Percentiles rank a stretch among this genome's conserved stretches.
Conservation (phyloP, 2,888 invertebrate genomes). For the Phoenoteleia sp. region DNA sequence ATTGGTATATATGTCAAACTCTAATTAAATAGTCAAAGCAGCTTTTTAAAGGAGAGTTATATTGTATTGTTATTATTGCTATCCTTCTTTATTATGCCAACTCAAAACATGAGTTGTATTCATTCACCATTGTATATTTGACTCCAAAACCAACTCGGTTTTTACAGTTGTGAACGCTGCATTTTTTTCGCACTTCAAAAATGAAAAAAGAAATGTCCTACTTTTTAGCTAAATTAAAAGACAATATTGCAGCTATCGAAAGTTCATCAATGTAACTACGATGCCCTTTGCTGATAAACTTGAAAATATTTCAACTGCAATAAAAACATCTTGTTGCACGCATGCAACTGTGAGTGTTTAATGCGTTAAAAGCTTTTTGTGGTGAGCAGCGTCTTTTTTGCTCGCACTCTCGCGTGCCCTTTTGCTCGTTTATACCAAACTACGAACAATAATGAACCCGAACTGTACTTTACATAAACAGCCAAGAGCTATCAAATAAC, state of each 20-base stretch:
- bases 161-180: no score
- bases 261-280: background rate
- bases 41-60: no score
- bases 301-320: background rate
- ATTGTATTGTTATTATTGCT: no score
- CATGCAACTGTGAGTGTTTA: constrained; percentile 43
- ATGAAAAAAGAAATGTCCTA: no score
- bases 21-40: no score
- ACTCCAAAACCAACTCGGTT: no score
- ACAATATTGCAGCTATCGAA: background rate
- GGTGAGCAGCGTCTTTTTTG: constrained; percentile 38
- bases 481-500: background rate
- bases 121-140: no score
- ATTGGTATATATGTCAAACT: no score
- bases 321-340: constrained; percentile 12
- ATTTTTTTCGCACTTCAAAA: no score
- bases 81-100: no score
- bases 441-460: constrained; percentile 18
- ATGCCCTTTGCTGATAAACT: background rate
- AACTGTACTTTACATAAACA: background rate
- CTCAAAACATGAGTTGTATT: no score
- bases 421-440: constrained; percentile 12
- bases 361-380: constrained; percentile 54
- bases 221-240: background rate
- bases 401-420: background rate